Conservation (phyloP, 64 coral and sea anemone genomes). For the Exaiptasia diaphana region DNA sequence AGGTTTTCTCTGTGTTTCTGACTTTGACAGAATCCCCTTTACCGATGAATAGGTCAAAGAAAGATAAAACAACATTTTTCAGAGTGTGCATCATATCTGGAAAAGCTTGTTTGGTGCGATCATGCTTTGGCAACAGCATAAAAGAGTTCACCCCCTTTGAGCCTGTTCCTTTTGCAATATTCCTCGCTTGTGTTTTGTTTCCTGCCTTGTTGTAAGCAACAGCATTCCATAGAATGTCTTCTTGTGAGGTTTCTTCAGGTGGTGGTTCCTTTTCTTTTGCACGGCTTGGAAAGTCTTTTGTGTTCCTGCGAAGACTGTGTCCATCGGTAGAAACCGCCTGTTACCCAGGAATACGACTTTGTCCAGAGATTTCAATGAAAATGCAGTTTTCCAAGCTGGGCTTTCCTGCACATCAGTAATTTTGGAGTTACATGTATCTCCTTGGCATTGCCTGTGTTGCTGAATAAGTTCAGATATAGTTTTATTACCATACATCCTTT, state of each 20-base stretch:
- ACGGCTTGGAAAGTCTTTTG: neutral
- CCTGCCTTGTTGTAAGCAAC: constrained; percentile 23
- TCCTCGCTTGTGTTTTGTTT: constrained; percentile 16
- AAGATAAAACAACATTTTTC: constrained; percentile 23
- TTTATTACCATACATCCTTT: constrained; percentile 19
- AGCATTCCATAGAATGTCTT: constrained; percentile 17
- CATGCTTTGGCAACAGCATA: constrained; percentile 13
- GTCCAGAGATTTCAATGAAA: constrained; percentile 7
- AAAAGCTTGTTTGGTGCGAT: constrained; percentile 14
- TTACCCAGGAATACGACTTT: constrained; percentile 36
- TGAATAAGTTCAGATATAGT: constrained; percentile 27
- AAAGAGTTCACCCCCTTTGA: constrained; percentile 28
- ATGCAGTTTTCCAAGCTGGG: neutral
- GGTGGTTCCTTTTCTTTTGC: constrained; percentile 8
- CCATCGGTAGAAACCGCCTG: neutral
- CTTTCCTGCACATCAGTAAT: neutral
- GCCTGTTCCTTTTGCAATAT: constrained; percentile 16
- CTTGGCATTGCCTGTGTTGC: neutral
- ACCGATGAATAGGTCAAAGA: constrained; percentile 22
- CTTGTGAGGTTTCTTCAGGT: neutral
- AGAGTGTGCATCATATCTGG: constrained; percentile 52
- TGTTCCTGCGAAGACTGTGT: constrained; percentile 1
- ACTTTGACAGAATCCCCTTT: constrained; percentile 21
- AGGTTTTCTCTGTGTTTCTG: constrained; percentile 16
- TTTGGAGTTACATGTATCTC: neutral